Conservation (phyloP, 2,888 invertebrate species). For the Pediacus dermestoides region DNA sequence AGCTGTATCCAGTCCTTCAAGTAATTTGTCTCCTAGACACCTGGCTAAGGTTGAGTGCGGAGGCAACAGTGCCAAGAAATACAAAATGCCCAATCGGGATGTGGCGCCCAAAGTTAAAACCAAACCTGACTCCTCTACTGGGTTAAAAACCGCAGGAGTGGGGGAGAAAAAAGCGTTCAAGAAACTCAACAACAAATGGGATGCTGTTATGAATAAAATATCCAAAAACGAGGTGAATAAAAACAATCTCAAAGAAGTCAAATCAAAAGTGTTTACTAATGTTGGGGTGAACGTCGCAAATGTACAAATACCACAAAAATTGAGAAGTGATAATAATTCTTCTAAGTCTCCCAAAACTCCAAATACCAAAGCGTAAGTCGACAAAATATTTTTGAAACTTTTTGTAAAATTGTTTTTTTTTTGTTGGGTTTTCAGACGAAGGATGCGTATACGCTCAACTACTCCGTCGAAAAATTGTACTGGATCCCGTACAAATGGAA, state of each 20-base stretch:
- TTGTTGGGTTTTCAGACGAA: constrained; percentile 46
- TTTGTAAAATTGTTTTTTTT: constrained; percentile 4
- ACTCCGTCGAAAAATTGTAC: constrained; percentile 51
- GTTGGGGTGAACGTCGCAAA: constrained; percentile 17
- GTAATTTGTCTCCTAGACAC: constrained; percentile 39
- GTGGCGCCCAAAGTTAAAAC: constrained; percentile 71
- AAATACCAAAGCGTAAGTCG: constrained; percentile 43
- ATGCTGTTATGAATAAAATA: constrained; percentile 80
- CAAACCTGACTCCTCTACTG: constrained; percentile 53
- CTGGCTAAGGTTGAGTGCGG: constrained; percentile 50
- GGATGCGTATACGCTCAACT: constrained; percentile 47
- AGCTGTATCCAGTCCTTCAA: constrained; percentile 39
- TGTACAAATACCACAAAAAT: constrained; percentile 8
- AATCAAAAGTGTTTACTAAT: constrained; percentile 64
- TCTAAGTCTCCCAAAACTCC: constrained; percentile 31
- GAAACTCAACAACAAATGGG: constrained; percentile 68
- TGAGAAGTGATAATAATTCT: constrained; percentile 25
- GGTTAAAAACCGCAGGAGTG: constrained; percentile 55
- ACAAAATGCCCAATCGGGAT: constrained; percentile 74
- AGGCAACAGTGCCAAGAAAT: constrained; percentile 61
- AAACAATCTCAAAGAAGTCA: constrained; percentile 78
- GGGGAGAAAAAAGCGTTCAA: constrained; percentile 57
- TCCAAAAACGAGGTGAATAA: constrained; percentile 69
- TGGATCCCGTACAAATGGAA: constrained; percentile 55
- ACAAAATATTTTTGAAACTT: too few species aligned